These are phyloP conservation scores for Eupeodes luniger DNA, from an alignment of 2,888 invertebrate species.

Conservation along the genomic window DNA sequence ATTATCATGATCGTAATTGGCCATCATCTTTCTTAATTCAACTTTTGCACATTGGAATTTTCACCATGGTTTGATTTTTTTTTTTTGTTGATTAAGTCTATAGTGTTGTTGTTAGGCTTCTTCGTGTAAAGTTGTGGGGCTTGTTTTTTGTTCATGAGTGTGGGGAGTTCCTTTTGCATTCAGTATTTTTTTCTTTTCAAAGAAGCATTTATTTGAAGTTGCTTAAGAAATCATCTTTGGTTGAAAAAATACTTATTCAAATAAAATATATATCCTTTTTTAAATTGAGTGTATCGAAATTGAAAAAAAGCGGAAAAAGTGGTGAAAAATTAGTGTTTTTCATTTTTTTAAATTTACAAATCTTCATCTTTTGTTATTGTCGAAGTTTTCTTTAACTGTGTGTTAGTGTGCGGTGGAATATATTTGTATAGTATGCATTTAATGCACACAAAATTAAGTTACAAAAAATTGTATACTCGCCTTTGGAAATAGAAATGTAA, in stretches of 20 bases:
- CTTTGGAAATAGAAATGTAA: slow-evolving; percentile 46
- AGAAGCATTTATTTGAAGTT: neutral
- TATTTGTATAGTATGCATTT: slow-evolving; percentile 40
- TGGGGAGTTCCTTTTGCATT: slow-evolving; percentile 31
- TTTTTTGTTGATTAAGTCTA: slow-evolving; percentile 35
- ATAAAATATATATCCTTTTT: neutral
- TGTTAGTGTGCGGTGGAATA: slow-evolving; percentile 18
- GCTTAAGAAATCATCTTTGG: neutral
- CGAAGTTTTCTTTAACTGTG: neutral
- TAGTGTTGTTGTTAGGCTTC: slow-evolving; percentile 59
- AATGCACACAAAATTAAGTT: slow-evolving; percentile 58
- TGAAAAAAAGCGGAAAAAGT: slow-evolving; percentile 32
- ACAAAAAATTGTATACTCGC: slow-evolving; percentile 62
- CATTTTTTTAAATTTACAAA: slow-evolving; percentile 19
- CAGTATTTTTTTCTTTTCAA: neutral
- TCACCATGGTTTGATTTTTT: slow-evolving; percentile 66
- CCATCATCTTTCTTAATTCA: slow-evolving; percentile 70
- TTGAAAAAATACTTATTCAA: neutral
- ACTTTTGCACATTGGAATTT: slow-evolving; percentile 76
- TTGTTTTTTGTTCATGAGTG: slow-evolving; percentile 54
- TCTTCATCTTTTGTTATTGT: slow-evolving; percentile 64
- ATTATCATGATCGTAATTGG: slow-evolving; percentile 68
- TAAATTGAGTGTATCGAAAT: neutral
- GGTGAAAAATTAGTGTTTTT: slow-evolving; percentile 48
- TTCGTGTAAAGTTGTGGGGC: slow-evolving; percentile 58